phyloP scores from a whole-genome alignment of 2,888 invertebrate species.

The Andrena minutula region DNA sequence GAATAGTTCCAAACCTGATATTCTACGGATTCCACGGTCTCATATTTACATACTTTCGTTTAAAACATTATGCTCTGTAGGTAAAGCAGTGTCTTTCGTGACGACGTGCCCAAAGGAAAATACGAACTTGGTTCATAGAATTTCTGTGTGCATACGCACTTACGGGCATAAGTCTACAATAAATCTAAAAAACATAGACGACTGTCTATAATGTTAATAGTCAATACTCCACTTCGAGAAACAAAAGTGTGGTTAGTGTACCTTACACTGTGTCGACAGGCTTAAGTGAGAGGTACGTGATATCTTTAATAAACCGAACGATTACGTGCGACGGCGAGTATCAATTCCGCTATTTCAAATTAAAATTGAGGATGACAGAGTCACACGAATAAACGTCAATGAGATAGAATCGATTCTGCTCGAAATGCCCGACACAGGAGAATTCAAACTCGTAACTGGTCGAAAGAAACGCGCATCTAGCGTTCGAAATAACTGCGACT shows the following conservation, averaged over 20 bases:
- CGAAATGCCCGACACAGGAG: conserved; percentile 41
- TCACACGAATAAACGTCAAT: neutral
- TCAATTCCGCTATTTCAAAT: neutral
- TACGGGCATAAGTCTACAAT: neutral
- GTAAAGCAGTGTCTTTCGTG: too few species aligned
- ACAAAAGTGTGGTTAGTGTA: conserved; percentile 5
- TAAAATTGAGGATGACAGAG: neutral
- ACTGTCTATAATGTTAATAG: neutral
- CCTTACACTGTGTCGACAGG: neutral
- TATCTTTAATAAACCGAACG: neutral
- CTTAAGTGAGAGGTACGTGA: neutral
- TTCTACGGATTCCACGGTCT: too few species aligned
- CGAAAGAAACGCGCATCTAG: conserved; percentile 43
- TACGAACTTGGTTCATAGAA: neutral
- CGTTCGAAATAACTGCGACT: neutral
- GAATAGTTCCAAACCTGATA: too few species aligned
- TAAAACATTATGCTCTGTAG: too few species aligned
- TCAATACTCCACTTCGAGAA: neutral
- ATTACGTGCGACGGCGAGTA: neutral
- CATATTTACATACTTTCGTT: too few species aligned
- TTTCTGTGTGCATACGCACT: neutral
- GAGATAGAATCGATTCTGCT: neutral
- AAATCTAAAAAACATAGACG: neutral
- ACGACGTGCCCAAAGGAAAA: too few species aligned
- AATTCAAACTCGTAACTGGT: conserved; percentile 43